These are phyloP conservation scores for Phymastichus coffea DNA, from an alignment of 1,140 invertebrate species.

Conservation along the genomic window DNA sequence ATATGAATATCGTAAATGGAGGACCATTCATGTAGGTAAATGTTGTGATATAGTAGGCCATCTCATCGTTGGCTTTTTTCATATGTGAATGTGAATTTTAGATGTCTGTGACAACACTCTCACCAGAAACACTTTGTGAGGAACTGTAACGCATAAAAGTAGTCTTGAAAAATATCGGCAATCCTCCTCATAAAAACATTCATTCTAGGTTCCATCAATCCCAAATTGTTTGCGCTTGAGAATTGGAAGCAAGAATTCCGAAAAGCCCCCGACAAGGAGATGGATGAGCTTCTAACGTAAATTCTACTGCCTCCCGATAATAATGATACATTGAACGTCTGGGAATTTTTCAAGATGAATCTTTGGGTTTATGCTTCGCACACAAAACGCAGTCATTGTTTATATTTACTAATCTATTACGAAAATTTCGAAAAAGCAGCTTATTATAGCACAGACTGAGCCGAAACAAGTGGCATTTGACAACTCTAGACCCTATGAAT, in stretches of 20 bases:
- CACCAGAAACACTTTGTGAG: slow-evolving; percentile 68
- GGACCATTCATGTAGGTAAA: slow-evolving; percentile 73
- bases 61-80: too few relatives aligned
- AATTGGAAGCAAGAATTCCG: slow-evolving; percentile 44
- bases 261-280: slow-evolving; percentile 52
- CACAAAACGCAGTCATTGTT: slow-evolving; percentile 61
- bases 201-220: slow-evolving; percentile 68
- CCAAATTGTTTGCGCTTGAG: slow-evolving; percentile 66
- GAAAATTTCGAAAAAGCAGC: slow-evolving; percentile 60
- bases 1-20: slow-evolving; percentile 66
- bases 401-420: slow-evolving; percentile 76
- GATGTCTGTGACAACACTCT: slow-evolving; percentile 71
- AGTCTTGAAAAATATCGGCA: slow-evolving; percentile 70
- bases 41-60: too few relatives aligned
- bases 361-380: slow-evolving; percentile 71
- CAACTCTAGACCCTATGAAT: slow-evolving; percentile 68
- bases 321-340: slow-evolving; percentile 56
- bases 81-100: too few relatives aligned
- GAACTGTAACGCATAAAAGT: slow-evolving; percentile 70
- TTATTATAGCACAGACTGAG: slow-evolving; percentile 64
- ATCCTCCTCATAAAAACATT: slow-evolving; percentile 65
- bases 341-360: slow-evolving; percentile 59
- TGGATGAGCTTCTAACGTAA: slow-evolving; percentile 57
- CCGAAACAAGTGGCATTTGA: slow-evolving; percentile 68
- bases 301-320: slow-evolving; percentile 46